Base-by-base conservation (phyloP, 92 coral and sea anemone genomes). In the Palythoa caribaeorum region DNA sequence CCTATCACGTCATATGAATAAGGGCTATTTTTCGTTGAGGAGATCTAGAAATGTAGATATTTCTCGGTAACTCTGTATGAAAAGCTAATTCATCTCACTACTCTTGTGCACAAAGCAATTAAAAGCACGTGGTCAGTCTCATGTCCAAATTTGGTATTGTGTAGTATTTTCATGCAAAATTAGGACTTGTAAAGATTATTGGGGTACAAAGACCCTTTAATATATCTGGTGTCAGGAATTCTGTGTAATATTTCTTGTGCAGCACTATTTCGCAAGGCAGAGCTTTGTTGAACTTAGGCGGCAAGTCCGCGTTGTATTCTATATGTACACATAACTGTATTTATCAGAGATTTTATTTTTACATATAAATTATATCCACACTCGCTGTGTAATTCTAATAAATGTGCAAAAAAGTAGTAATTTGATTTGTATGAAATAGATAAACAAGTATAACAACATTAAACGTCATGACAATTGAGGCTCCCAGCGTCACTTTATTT, bases 311-410 rank as follows among this genome's bases (percentile, higher is more conserved):
- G 47, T 62, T 83, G 84, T 60, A 88, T 72, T 70, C 86, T 75
- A 77, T 77, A 88, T 84, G 78, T 79, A 78, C 86, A 91, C 80
- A 83, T 87, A 90, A 44, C 84, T 93, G 69, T 78, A 88, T 51
- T 89, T 88, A 90, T 44, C 60, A 71, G 90, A 94, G 98, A 94
- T 68, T 94, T 89, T 94, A 94, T 94, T 94, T 94, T 94, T 94
- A 92, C 98, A 94, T 93, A 92, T 86, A 78, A 88, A 79, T 80
- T 69, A 1, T 47, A 40, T 5, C 55, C 15, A 9, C 20, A 6
- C 62, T 50, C 17, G 76, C 20, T 36, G 71, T 13, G 37, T 66
- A 66, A 60, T 68, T 12, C 14, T 40, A 80, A 38, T 6, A 12
- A 48, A 66, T n/a, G 28, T 57, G 50, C 2, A 4, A 57, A 6